Percentiles rank a stretch among this genome's conserved stretches.
Evolutionary conservation across 1,140 invertebrate genomes (phyloP).

Genomic region (Plutomurus gul): DNA sequence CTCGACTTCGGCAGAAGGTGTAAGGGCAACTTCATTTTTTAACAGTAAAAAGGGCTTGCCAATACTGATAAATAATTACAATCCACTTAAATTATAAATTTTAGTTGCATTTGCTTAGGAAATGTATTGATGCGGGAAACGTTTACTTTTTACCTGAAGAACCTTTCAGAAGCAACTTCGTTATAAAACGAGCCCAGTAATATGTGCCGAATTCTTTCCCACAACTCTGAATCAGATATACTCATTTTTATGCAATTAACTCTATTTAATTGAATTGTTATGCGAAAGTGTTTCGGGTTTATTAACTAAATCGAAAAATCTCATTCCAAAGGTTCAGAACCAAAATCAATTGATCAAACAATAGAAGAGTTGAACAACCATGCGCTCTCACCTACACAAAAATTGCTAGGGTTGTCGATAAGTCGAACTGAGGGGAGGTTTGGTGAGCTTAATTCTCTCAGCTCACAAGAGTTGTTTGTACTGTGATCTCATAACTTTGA

Average conservation of each 20-base stretch:
- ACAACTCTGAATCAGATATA: background rate
- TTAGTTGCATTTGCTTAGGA: no score
- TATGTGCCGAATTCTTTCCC: background rate
- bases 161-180: background rate
- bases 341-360: background rate
- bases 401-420: no score
- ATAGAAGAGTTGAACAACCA: background rate
- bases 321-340: background rate
- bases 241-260: background rate
- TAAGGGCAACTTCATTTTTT: background rate
- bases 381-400: no score
- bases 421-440: no score
- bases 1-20: background rate
- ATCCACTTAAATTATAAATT: no score
- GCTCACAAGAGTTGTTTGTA: no score
- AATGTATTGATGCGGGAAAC: no score
- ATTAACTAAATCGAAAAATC: background rate
- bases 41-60: background rate
- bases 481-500: no score
- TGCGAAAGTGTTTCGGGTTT: background rate
- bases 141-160: background rate
- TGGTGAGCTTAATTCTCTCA: no score
- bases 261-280: background rate
- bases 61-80: background rate
- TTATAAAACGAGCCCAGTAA: background rate